Percentiles rank a stretch among this genome's conserved stretches.
phyloP scores from a whole-genome alignment of 23 tunicate genomes.

The Phallusia fumigata region DNA sequence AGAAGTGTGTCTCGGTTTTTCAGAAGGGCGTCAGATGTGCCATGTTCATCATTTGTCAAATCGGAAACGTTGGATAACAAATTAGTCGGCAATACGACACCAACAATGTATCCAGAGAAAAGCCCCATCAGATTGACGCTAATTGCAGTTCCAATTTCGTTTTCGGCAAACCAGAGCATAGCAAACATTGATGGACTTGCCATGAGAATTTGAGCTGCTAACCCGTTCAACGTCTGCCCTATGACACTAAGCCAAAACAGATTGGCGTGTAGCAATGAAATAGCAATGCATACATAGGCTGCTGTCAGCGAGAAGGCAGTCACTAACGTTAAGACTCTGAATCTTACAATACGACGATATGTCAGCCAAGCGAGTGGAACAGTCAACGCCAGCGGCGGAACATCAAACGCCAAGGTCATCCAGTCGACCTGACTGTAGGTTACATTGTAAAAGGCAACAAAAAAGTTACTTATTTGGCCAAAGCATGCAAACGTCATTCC shows the following conservation, averaged over 20 bases:
- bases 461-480: constrained; percentile 2
- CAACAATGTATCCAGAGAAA: neutral
- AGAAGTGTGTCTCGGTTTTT: neutral
- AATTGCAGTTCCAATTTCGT: neutral
- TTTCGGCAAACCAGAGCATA: neutral
- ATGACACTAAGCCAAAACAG: neutral
- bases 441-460: neutral
- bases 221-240: neutral
- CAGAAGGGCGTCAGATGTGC: neutral
- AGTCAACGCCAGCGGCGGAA: neutral
- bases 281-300: neutral
- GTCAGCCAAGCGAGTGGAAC: neutral
- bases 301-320: neutral
- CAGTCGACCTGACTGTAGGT: neutral
- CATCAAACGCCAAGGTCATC: constrained; percentile 1
- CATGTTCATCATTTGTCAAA: too few species aligned
- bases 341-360: neutral
- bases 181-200: neutral
- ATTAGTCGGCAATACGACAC: neutral
- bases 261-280: neutral
- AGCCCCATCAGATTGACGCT: neutral
- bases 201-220: neutral
- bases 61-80: neutral
- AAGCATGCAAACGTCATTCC: neutral
- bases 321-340: neutral